phyloP scores from a whole-genome alignment of 1,140 invertebrate species.

The Drosophila quadrilineata region DNA sequence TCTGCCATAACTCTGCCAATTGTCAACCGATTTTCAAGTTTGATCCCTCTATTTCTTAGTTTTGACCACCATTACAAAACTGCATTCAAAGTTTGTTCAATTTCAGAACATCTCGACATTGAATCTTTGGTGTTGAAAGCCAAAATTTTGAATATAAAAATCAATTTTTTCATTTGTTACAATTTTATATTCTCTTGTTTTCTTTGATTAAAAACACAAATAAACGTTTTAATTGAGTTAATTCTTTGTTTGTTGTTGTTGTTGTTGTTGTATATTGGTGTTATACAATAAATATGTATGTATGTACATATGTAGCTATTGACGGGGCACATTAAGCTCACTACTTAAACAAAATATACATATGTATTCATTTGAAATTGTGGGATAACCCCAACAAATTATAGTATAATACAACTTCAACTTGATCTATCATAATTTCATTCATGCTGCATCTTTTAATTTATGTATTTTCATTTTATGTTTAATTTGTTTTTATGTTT shows the following conservation, averaged over 20 bases:
- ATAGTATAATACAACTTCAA: not conserved
- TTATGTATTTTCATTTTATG: constrained; percentile 3
- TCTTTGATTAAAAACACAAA: constrained; percentile 34
- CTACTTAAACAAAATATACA: constrained; percentile 70
- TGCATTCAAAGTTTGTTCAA: too few species aligned
- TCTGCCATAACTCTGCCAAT: too few species aligned
- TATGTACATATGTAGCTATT: constrained; percentile 67
- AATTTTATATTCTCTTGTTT: not conserved
- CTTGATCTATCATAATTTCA: constrained; percentile 25
- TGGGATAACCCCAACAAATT: too few species aligned
- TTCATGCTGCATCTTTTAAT: not conserved
- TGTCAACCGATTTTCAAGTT: too few species aligned
- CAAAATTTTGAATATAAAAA: not conserved
- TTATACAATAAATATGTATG: constrained; percentile 41
- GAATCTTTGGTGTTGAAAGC: too few species aligned
- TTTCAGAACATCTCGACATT: too few species aligned
- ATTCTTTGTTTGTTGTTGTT: too few species aligned
- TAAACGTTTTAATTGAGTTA: constrained; percentile 64
- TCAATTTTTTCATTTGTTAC: not conserved
- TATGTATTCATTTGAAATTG: too few species aligned
- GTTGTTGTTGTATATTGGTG: constrained; percentile 76
- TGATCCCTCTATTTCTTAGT: too few species aligned
- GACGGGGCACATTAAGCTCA: constrained; percentile 76
- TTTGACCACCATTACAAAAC: too few species aligned
- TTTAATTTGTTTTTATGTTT: constrained; percentile 16